These are phyloP conservation scores for Columba janthina DNA, from an alignment of 2,113 vertebrate genomes.

Conservation along the genomic window DNA sequence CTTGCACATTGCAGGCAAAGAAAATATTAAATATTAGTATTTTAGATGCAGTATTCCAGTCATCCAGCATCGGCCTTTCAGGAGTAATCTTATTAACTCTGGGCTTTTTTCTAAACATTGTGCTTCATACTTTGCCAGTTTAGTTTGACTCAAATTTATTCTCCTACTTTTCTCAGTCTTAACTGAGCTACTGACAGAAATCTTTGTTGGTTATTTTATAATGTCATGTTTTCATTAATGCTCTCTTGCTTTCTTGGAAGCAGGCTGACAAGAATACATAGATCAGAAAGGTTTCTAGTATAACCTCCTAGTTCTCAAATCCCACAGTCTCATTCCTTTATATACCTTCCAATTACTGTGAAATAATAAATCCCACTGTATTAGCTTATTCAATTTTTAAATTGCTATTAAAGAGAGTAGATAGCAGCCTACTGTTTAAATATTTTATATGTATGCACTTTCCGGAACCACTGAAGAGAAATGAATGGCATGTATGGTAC, in stretches of 20 bases:
- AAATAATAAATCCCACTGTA: neutral
- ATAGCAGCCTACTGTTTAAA: neutral
- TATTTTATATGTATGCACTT: neutral
- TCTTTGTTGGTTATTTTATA: neutral
- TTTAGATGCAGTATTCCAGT: neutral
- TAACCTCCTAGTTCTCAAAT: neutral
- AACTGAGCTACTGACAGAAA: conserved; percentile 19
- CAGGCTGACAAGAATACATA: neutral
- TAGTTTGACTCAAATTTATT: conserved; percentile 32
- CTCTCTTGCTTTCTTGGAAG: neutral
- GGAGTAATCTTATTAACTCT: neutral
- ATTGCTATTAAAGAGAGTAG: neutral
- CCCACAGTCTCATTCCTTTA: neutral
- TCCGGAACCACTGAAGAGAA: neutral
- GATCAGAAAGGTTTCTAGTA: neutral
- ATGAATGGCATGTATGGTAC: neutral
- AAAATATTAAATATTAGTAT: neutral
- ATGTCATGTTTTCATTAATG: conserved; percentile 1
- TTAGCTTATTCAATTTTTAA: neutral
- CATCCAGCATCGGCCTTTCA: neutral
- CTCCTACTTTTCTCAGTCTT: neutral
- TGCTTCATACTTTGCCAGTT: neutral
- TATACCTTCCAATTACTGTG: neutral
- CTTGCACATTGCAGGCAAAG: neutral
- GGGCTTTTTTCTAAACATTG: neutral